Conservation (phyloP, 2,113 vertebrate genomes). For the Okapia johnstoni region DNA sequence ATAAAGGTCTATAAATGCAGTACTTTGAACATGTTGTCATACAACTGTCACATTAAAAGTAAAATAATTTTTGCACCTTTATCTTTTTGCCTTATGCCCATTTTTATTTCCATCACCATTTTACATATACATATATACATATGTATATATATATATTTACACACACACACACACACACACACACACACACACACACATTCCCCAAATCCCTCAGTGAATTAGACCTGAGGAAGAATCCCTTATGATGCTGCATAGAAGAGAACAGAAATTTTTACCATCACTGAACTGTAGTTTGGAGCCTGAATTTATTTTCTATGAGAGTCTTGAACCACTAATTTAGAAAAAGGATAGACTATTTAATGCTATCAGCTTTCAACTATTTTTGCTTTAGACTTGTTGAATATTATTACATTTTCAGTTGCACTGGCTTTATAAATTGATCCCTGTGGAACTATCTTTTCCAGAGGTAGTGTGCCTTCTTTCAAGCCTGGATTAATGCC, state of each 20-base stretch:
- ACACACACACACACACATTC: not conserved
- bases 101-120: not conserved
- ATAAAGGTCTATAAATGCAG: not conserved
- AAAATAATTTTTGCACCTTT: not conserved
- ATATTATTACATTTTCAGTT: conserved; percentile 20
- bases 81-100: not conserved
- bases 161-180: not conserved
- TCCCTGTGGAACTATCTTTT: conserved; percentile 27
- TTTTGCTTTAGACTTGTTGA: conserved; percentile 15
- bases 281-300: not conserved
- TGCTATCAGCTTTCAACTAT: not conserved
- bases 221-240: not conserved
- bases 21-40: conserved; percentile 15
- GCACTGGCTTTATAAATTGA: conserved; percentile 38
- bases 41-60: not conserved
- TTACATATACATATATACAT: not conserved
- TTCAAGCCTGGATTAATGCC: conserved; percentile 60
- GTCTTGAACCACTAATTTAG: not conserved
- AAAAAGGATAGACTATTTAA: not conserved
- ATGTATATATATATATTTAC: accelerated
- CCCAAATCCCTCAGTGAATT: not conserved
- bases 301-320: not conserved
- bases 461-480: conserved; percentile 40
- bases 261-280: not conserved
- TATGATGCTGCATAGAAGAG: not conserved